Evolutionary conservation across 2,113 vertebrate species (phyloP), one percentile per base, ranked within the genome.

Genomic region (Chroicocephalus ridibundus): DNA sequence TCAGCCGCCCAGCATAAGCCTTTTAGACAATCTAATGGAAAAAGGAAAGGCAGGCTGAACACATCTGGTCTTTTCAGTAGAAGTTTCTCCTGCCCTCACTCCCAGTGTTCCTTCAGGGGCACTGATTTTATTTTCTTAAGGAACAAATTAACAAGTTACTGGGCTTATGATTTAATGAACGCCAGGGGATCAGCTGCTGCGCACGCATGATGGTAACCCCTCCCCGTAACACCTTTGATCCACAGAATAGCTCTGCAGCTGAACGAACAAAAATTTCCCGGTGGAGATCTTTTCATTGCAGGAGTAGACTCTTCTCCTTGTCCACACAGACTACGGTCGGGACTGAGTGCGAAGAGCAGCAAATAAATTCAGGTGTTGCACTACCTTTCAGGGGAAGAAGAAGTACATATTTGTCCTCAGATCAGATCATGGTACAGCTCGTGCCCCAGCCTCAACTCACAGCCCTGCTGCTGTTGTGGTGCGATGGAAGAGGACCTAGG

Each of bases 151-250:
- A 15, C 2, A 29, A 69, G 20, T 65, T 81, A 27, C 42, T 32
- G 38, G 9, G 20, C 4, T 31, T 12, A 51, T n/a, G 34, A 51
- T 77, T 76, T 76, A 88, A 74, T 15, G 36, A 81, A 66, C 8
- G 12, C 11, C 32, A 47, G 32, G 21, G 22, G 11, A 54, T 49
- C 17, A 61, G 10, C 51, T 44, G 42, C 29, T 58, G 29, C 72
- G 24, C 44, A 31, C 16, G 34, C 5, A 34, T 29, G 11, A 17
- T 14, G 9, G 1, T 3, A 1, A 10, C 1, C 5, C 7, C 3
- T 20, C 6, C 4, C 3, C 6, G 44, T 64, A 79, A 38, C 0
- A 0, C 8, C n/a, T 55, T 51, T 9, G 18, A 77, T 60, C 15
- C 52, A 61, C 38, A 44, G 58, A 69, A 64, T 17, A 27, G 22